Percentiles rank a stretch among this genome's conserved stretches.
Evolutionary conservation across 2,797 vertebrate genomes (phyloP).

Genomic region (Trachurus trachurus): DNA sequence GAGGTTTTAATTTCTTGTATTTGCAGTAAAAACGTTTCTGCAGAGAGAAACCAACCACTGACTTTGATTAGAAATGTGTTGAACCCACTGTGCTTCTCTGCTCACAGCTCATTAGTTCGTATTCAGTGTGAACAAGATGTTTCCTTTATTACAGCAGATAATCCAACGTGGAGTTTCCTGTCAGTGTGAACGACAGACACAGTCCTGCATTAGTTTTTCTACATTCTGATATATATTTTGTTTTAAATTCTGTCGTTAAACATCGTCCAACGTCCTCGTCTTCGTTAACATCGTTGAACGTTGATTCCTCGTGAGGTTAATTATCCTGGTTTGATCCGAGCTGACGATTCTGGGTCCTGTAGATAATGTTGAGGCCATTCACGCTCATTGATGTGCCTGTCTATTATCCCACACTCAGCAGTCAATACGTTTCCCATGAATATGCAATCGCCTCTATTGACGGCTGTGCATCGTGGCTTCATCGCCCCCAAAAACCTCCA

Average conservation of each 20-base stretch:
- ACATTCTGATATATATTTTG: too few relatives aligned
- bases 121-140: too few relatives aligned
- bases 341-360: conserved; percentile 13
- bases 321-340: conserved; percentile 14
- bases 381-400: conserved; percentile 56
- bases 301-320: neutral
- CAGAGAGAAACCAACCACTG: neutral
- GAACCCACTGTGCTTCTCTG: too few relatives aligned
- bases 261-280: neutral
- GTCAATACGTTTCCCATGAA: conserved; percentile 75
- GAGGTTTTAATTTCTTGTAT: neutral
- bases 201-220: too few relatives aligned
- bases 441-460: conserved; percentile 65
- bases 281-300: neutral
- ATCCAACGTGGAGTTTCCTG: too few relatives aligned
- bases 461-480: neutral
- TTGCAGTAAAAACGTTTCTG: neutral
- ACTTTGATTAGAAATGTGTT: neutral
- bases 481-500: too few relatives aligned
- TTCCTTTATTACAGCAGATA: too few relatives aligned
- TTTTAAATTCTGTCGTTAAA: too few relatives aligned
- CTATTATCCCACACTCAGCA: conserved; percentile 70
- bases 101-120: too few relatives aligned
- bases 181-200: too few relatives aligned
- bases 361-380: conserved; percentile 39